Evolutionary conservation across 2,888 invertebrate species (phyloP).

Genomic region (Athrips mouffetella): DNA sequence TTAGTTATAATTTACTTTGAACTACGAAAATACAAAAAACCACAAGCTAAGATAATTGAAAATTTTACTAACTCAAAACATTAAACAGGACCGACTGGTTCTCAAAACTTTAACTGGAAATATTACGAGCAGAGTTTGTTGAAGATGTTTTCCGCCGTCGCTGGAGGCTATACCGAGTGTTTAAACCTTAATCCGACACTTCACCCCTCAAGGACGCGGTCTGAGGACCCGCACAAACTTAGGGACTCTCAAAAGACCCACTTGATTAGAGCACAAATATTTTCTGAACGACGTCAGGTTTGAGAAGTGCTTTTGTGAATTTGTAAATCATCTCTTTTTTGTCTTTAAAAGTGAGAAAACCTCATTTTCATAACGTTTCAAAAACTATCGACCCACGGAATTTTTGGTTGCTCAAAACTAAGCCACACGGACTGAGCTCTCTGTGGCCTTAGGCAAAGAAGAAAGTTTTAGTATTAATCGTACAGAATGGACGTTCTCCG

Average conservation of each 20-base stretch:
- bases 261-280: conserved; percentile 22
- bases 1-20: too few relatives aligned
- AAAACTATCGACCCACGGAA: too few relatives aligned
- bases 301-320: background rate
- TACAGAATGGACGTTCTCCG: too few relatives aligned
- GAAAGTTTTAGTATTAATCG: too few relatives aligned
- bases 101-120: conserved; percentile 2
- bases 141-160: conserved; percentile 25
- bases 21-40: too few relatives aligned
- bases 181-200: conserved; percentile 31
- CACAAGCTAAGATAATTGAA: background rate
- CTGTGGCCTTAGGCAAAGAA: too few relatives aligned
- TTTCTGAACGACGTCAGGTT: background rate
- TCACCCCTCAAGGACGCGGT: conserved; percentile 6
- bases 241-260: conserved; percentile 16
- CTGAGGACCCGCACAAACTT: conserved; percentile 18
- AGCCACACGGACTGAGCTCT: too few relatives aligned
- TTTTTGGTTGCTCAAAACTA: too few relatives aligned
- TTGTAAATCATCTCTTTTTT: too few relatives aligned
- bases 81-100: background rate
- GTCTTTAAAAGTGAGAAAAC: too few relatives aligned
- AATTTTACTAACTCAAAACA: background rate
- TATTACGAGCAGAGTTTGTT: conserved; percentile 19
- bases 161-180: conserved; percentile 27
- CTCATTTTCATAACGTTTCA: too few relatives aligned